A percentile compares a stretch with the other conserved stretches of the same genome.
These are phyloP conservation scores for Hoplostethus mediterraneus DNA, from an alignment of 2,797 vertebrate genomes.

Conservation along the genomic window DNA sequence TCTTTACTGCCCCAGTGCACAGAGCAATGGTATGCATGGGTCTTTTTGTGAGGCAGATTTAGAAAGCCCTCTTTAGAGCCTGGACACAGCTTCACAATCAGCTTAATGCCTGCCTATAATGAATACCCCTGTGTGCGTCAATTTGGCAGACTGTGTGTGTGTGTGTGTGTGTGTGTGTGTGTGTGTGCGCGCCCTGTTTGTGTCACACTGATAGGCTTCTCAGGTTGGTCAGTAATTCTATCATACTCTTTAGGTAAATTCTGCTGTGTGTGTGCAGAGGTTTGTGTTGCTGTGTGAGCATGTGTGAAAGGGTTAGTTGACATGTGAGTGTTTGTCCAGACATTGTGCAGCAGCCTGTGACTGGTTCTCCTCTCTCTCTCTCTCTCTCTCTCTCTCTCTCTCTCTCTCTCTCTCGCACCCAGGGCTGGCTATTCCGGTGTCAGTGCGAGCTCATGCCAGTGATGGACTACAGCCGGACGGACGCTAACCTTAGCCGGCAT, in stretches of 20 bases:
- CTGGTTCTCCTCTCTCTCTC: constrained; percentile 48
- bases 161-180: constrained; percentile 45
- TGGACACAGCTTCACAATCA: constrained; percentile 84
- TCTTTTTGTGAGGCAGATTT: constrained; percentile 86
- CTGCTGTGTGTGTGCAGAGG: constrained; percentile 45
- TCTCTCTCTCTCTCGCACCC: constrained; percentile 29
- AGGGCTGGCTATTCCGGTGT: constrained; percentile 78
- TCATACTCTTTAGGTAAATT: constrained; percentile 47
- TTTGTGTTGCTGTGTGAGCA: constrained; percentile 47
- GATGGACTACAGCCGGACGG: constrained; percentile 84
- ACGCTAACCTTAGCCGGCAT: constrained; percentile 81
- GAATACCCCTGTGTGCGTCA: constrained; percentile 84
- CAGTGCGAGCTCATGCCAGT: constrained; percentile 75
- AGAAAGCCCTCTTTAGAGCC: constrained; percentile 85
- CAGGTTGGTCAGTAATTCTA: constrained; percentile 69
- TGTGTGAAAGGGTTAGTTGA: constrained; percentile 62
- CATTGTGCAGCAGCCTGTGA: constrained; percentile 75
- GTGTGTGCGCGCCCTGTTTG: constrained; percentile 45
- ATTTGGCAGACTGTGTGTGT: constrained; percentile 64
- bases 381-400: constrained; percentile 31
- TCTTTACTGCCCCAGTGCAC: constrained; percentile 80
- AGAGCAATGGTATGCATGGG: constrained; percentile 82
- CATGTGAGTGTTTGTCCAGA: constrained; percentile 73
- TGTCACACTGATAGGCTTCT: constrained; percentile 63
- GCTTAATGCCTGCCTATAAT: constrained; percentile 84